These are phyloP conservation scores for Dascillus cervinus DNA, from an alignment of 2,888 invertebrate species.

Conservation along the genomic window DNA sequence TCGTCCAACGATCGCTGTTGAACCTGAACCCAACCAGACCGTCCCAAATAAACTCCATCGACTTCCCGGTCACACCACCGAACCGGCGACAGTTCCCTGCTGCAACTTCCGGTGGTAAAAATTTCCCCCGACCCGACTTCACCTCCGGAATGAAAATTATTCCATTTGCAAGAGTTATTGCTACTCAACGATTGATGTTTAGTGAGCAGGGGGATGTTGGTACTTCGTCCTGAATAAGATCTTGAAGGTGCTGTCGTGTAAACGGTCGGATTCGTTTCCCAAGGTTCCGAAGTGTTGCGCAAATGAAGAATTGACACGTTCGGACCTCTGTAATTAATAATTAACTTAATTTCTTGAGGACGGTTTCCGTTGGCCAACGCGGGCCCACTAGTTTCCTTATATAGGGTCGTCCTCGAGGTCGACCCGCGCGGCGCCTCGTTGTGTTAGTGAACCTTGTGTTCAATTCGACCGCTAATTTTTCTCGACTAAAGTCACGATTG, in stretches of 20 bases:
- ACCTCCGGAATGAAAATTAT: constrained; percentile 33
- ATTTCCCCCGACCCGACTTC: constrained; percentile 43
- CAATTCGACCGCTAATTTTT: too few relatives aligned
- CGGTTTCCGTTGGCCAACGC: too few relatives aligned
- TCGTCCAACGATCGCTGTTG: constrained; percentile 50
- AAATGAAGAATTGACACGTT: constrained; percentile 51
- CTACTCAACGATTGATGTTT: constrained; percentile 35
- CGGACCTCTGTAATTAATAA: constrained; percentile 39
- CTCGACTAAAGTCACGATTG: too few relatives aligned
- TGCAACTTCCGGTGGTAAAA: constrained; percentile 41
- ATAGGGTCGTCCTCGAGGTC: constrained; percentile 6
- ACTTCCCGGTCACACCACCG: constrained; percentile 53
- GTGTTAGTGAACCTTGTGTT: constrained; percentile 9
- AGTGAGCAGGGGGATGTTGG: constrained; percentile 17
- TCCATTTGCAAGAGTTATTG: constrained; percentile 18
- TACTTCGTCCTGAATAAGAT: constrained; percentile 24
- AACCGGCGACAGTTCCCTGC: constrained; percentile 50
- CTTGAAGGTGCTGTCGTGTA: constrained; percentile 28
- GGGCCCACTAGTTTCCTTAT: constrained; percentile 13
- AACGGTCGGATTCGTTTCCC: constrained; percentile 43
- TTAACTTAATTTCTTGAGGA: too few relatives aligned
- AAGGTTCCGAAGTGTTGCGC: constrained; percentile 48
- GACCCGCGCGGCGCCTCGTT: constrained; percentile 7
- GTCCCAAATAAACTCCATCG: constrained; percentile 50
- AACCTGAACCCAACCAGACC: constrained; percentile 52